Evolutionary conservation across 2,888 invertebrate genomes (phyloP), one percentile per base, ranked within the genome.

Genomic region (Gastrophysa polygoni): DNA sequence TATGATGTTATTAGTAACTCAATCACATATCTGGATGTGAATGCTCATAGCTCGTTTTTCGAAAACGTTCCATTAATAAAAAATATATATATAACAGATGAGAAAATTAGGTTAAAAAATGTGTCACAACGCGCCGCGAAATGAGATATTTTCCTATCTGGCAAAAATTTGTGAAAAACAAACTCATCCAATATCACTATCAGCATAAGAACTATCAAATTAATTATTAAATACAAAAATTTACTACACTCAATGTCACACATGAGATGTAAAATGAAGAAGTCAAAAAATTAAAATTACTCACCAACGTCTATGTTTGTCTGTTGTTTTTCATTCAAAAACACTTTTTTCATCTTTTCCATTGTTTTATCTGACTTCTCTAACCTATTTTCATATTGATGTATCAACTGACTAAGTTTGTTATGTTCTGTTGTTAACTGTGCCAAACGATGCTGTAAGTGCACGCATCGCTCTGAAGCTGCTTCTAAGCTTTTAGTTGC

Each of bases 401-500:
- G 83, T 7, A 85, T 73, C 63, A 85, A 69, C 71, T 85, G 84
- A 68, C 83, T 83, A 20, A 84, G 73, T 60, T 83, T 77, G 51
- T 81, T 82, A 7, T 84, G 78, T 68, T 85, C 85, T 0, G 82
- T 80, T 10, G 81, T 77, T 4, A 85, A 72, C 72, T 84, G 84
- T 0, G 83, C 83, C 11, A 83, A 73, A 51, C 83, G 79, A 62
- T 86, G 85, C 58, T 85, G 83, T 28, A 86, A 74, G 68, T 83
- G 82, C 0, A 83, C 82, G 43, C 83, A 81, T 52, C 83, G 78
- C 70, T 82, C 82, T 14, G 82, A 83, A 0, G 85, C 84, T 0
- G 85, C 85, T 74, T 86, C 85, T 34, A 84, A 77, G 69, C 83
- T 84, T 2, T 79, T 79, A 71, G 84, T 81, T 46, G 84, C 82